Evolutionary conservation across 2,113 vertebrate species (phyloP), one percentile per base, ranked within the genome.

Genomic region (Notiomystis cincta): DNA sequence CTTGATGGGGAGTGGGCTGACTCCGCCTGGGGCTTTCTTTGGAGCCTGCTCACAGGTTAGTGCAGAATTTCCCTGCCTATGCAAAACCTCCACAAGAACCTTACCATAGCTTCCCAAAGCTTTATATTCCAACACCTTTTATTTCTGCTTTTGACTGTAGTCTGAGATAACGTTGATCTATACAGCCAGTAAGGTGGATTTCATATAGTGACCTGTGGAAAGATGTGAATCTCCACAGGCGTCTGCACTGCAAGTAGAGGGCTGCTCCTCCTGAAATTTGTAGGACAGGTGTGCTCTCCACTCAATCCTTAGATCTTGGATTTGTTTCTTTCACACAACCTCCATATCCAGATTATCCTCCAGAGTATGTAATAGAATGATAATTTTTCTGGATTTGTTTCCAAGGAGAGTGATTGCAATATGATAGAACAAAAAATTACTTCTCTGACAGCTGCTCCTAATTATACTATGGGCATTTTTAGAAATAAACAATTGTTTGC

Each of bases 341-440:
- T 16, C 5, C 20, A 82, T 51, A 38, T 71, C 6, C 20, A 50
- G 30, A 13, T 58, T 66, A 25, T 54, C 9, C 20, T 51, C 14
- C 12, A 33, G 47, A 71, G 5, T 17, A 24, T n/a, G 19, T 7
- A 50, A 28, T 3, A 0, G 0, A 79, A 76, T 9, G 4, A 24
- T 22, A 45, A 17, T 2, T 33, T 86, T 60, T 72, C 67, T 93
- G 48, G 4, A 27, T 53, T 94, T 78, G 9, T 84, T 86, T 83
- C 33, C 44, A 44, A 80, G 18, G 20, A 64, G 62, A 80, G 23
- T 27, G 20, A 30, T 64, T 0, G 0, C 0, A 0, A 31, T 54
- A n/a, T 12, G 15, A 30, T 21, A 69, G 23, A 72, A 4, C 3
- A 54, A 66, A 61, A 71, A 64, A 47, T 21, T 5, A 27, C 21